A percentile compares a stretch with the other conserved stretches of the same genome.
Evolutionary conservation across 1,140 invertebrate genomes (phyloP).

Genomic region (Habropoda laboriosa): DNA sequence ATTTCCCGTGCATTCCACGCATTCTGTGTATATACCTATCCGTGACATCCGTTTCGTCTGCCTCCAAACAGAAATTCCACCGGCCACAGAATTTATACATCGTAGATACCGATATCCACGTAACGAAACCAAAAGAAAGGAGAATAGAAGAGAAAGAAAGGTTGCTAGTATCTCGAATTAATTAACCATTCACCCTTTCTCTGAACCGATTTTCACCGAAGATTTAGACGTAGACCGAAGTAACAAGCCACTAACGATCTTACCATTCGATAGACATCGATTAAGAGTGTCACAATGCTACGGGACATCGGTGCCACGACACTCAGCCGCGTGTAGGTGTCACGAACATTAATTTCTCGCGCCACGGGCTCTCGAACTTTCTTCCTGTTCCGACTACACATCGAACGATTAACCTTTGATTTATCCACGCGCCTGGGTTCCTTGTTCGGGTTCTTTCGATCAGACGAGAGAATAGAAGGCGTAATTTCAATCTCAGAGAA

Average conservation of each 20-base stretch:
- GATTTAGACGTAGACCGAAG: constrained; percentile 35
- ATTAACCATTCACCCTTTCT: constrained; percentile 22
- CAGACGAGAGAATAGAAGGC: neutral
- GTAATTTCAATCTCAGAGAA: too few relatives aligned
- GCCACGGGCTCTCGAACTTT: constrained; percentile 28
- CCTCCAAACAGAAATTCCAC: neutral
- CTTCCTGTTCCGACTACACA: constrained; percentile 19
- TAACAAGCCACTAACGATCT: constrained; percentile 42
- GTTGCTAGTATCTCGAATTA: constrained; percentile 6
- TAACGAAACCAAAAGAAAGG: too few relatives aligned
- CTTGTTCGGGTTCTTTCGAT: neutral
- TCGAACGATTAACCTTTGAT: constrained; percentile 17
- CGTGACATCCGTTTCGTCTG: constrained; percentile 27
- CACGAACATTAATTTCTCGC: constrained; percentile 42
- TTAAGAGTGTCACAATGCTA: constrained; percentile 41
- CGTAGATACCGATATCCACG: neutral
- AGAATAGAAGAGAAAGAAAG: neutral
- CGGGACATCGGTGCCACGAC: constrained; percentile 39
- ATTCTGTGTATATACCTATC: constrained; percentile 34
- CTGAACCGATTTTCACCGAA: constrained; percentile 12
- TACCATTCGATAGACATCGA: constrained; percentile 45
- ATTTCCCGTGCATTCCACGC: constrained; percentile 42
- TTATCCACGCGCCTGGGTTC: neutral
- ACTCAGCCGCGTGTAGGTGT: constrained; percentile 24
- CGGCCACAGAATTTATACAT: neutral